Evolutionary conservation across 2,797 vertebrate genomes (phyloP), one percentile per base, ranked within the genome.

Genomic region (Phylloscopus collybita): DNA sequence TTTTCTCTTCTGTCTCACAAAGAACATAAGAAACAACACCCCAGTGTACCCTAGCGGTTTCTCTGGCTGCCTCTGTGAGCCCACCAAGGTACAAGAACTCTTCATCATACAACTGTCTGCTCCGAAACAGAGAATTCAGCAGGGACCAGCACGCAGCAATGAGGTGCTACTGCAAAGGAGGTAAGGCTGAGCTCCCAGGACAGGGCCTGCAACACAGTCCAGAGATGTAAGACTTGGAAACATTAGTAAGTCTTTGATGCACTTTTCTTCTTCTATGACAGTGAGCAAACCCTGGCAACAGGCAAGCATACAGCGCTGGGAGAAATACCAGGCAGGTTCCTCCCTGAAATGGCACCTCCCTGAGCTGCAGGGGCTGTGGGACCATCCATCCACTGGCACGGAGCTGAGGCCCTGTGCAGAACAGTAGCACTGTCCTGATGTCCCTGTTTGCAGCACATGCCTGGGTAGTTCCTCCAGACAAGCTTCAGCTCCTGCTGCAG

Each of bases 291-390:
- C 32, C 36, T 71, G 53, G 40, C 71, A 69, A 80, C 13, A 56
- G 38, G 49, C 53, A 86, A 67, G 18, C 0, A 0, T 14, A 22
- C n/a, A 81, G 53, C 2, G 2, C 14, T 47, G 54, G 10, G 67
- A 71, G 72, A n/a, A 83, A 53, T 0, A 3, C 29, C 81, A 74
- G 92, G 26, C 45, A 78, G 20, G 42, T 34, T 85, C 49, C 42
- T 56, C 36, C 75, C 59, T 0, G 0, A 40, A 90, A 61, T 5
- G 21, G 21, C 69, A 74, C 27, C 64, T 84, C 49, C 71, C 34
- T 7, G 32, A 89, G 74, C 59, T 72, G 56, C 62, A 12, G 1
- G 13, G 62, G 44, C 71, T 71, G 67, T 9, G 14, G 59, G 45
- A 73, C 61, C 23, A 5, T 54, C 14, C 30, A 49, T 34, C 10